Percentiles rank a stretch among this genome's conserved stretches.
These are phyloP conservation scores for Pectinophora gossypiella DNA, from an alignment of 1,140 invertebrate species.

Conservation along the genomic window DNA sequence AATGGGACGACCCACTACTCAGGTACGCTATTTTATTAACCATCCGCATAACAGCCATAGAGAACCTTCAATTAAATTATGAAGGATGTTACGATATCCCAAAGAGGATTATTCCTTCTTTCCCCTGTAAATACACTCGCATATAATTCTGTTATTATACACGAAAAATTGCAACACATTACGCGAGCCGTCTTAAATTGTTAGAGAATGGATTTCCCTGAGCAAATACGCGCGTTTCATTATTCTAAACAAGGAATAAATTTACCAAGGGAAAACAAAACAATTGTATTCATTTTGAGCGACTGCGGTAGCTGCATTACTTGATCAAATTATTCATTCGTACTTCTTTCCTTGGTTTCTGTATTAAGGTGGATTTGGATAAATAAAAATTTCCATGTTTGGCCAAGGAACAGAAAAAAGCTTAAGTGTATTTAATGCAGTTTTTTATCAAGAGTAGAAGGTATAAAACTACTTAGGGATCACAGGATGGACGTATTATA, in stretches of 20 bases:
- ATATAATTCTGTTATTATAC: slow-evolving; percentile 35
- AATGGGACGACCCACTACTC: not conserved
- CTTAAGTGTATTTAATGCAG: too few species aligned
- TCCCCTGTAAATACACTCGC: not conserved
- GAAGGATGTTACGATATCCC: not conserved
- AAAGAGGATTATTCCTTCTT: not conserved
- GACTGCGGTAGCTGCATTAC: slow-evolving; percentile 58
- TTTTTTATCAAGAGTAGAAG: too few species aligned
- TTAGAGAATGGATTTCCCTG: slow-evolving; percentile 61
- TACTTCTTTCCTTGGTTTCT: slow-evolving; percentile 30
- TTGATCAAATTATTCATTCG: slow-evolving; percentile 61
- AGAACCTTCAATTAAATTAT: not conserved
- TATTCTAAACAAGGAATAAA: slow-evolving; percentile 70
- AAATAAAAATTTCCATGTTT: too few species aligned
- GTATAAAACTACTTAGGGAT: too few species aligned
- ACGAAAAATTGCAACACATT: slow-evolving; percentile 62
- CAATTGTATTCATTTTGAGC: slow-evolving; percentile 68
- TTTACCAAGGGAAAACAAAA: slow-evolving; percentile 68
- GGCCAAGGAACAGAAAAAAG: too few species aligned
- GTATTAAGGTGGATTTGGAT: too few species aligned
- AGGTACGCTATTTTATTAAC: not conserved
- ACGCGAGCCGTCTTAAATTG: slow-evolving; percentile 57
- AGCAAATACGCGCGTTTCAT: slow-evolving; percentile 64
- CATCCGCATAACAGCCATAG: not conserved
- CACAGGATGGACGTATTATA: too few species aligned